phyloP scores from a whole-genome alignment of 2,797 vertebrate genomes.

The Bucorvus abyssinicus region DNA sequence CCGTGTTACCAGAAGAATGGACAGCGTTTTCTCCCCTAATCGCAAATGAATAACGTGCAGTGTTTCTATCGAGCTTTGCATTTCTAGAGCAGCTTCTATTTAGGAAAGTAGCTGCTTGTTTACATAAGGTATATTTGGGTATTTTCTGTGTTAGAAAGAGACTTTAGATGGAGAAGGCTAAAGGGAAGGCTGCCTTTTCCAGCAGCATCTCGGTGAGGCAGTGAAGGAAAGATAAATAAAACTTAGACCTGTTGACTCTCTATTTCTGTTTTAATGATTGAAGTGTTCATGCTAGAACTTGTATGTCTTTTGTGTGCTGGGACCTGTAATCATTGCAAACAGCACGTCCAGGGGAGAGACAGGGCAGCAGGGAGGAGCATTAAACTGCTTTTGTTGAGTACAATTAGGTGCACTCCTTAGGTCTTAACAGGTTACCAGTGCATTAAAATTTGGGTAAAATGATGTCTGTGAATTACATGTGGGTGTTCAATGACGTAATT shows the following conservation, averaged over 20 bases:
- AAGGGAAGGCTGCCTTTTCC: not conserved
- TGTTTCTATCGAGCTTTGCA: not conserved
- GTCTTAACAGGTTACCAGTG: not conserved
- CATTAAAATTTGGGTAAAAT: not conserved
- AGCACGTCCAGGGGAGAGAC: slow-evolving; percentile 1
- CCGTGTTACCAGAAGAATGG: not conserved
- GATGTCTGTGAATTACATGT: not conserved
- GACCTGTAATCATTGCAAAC: slow-evolving; percentile 26
- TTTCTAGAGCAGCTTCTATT: not conserved
- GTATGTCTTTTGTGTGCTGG: slow-evolving; percentile 7
- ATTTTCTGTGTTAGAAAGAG: not conserved
- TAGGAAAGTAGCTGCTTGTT: not conserved
- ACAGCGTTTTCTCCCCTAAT: not conserved
- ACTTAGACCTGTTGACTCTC: not conserved
- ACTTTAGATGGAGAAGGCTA: not conserved
- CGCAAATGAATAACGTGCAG: not conserved
- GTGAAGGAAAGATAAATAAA: not conserved
- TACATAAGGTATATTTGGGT: not conserved
- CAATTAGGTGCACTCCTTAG: not conserved
- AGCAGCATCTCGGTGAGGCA: not conserved
- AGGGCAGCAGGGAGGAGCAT: not conserved
- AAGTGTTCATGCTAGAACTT: slow-evolving; percentile 24
- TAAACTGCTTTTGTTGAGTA: not conserved
- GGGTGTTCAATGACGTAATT: not conserved
- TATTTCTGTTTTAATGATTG: slow-evolving; percentile 12